A percentile compares a stretch with the other conserved stretches of the same genome.
These are phyloP conservation scores for Selene dorsalis DNA, from an alignment of 2,797 vertebrate species.

Conservation along the genomic window DNA sequence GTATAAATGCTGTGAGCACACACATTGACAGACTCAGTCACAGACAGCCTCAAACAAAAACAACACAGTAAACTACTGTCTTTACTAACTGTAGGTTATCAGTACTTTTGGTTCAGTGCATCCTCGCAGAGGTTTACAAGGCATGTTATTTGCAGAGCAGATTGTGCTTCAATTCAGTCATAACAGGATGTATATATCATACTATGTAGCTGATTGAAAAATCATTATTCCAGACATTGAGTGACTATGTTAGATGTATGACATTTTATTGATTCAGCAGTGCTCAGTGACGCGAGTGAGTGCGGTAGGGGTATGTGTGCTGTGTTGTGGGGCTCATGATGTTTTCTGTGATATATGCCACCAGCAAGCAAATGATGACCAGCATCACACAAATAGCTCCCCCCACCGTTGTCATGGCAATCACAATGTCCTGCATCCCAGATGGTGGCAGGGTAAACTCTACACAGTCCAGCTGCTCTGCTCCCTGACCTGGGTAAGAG, in stretches of 20 bases:
- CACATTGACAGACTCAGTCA: constrained; percentile 45
- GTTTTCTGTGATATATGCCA: constrained; percentile 98
- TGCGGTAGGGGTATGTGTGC: constrained; percentile 78
- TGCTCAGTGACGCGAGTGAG: constrained; percentile 76
- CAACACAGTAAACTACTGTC: constrained; percentile 48
- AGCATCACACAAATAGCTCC: constrained; percentile 99
- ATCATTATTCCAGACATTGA: constrained; percentile 16
- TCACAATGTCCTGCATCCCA: constrained; percentile 96
- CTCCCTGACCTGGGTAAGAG: constrained; percentile 71
- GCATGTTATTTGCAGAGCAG: constrained; percentile 64
- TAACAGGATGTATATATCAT: constrained; percentile 37
- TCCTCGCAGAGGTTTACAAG: constrained; percentile 63
- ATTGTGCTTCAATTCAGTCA: constrained; percentile 71
- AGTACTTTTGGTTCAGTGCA: constrained; percentile 73
- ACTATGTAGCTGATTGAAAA: constrained; percentile 37
- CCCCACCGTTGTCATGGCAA: constrained; percentile 98
- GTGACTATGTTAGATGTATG: constrained; percentile 27
- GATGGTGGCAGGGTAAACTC: constrained; percentile 91
- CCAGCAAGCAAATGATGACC: constrained; percentile 96
- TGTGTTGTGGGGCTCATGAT: constrained; percentile 90
- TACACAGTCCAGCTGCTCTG: constrained; percentile 86
- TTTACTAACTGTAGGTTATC: constrained; percentile 48
- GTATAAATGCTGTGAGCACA: constrained; percentile 57
- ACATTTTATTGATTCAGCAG: constrained; percentile 8
- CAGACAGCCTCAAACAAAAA: constrained; percentile 52